Evolutionary conservation across 2,888 invertebrate species (phyloP).

Genomic region (Phortica okadai): DNA sequence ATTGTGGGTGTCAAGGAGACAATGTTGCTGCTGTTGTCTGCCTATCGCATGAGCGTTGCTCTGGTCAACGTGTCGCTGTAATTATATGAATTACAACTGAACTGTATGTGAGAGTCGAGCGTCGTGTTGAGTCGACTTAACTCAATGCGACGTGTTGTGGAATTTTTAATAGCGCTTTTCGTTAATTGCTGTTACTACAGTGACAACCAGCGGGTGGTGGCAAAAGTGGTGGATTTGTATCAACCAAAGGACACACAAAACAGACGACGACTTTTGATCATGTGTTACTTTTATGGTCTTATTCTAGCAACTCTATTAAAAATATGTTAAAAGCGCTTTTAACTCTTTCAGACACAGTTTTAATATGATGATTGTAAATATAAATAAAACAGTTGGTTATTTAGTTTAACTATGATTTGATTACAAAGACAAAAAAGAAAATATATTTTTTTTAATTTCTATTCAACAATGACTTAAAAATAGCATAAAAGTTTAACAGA

Average conservation of each 20-base stretch:
- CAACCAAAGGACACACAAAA: background rate
- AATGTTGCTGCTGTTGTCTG: background rate
- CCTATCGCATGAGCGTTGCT: background rate
- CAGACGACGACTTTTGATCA: too few species aligned
- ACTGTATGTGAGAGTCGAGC: background rate
- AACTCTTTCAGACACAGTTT: too few species aligned
- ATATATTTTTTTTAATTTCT: too few species aligned
- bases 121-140: background rate
- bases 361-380: too few species aligned
- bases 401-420: too few species aligned
- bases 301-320: too few species aligned
- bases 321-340: too few species aligned
- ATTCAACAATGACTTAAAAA: too few species aligned
- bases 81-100: constrained; percentile 22
- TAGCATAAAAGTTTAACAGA: too few species aligned
- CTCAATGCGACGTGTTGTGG: constrained; percentile 21
- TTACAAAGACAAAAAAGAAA: too few species aligned
- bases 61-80: background rate
- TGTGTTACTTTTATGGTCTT: too few species aligned
- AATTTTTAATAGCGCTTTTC: constrained; percentile 7
- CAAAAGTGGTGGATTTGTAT: background rate
- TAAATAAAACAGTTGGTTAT: too few species aligned
- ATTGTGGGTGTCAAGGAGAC: background rate
- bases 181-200: background rate
- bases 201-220: background rate